Conservation (phyloP, 2,888 invertebrate species). For the Eudemis profundana region DNA sequence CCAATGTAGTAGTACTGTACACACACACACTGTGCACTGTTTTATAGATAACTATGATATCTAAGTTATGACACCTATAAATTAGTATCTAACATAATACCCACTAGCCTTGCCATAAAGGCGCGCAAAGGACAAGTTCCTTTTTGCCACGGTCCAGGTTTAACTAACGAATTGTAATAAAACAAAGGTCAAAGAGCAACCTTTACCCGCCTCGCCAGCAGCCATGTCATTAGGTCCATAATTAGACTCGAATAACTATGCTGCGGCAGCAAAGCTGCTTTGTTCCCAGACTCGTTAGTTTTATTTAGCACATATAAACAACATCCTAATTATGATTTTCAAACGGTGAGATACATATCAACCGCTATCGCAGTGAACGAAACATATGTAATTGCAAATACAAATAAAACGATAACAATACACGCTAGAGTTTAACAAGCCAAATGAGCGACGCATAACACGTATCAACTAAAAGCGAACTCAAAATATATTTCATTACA, state of each 20-base stretch:
- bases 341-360: not conserved
- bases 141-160: conserved; percentile 7
- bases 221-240: conserved; percentile 28
- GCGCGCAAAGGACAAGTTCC: conserved; percentile 1
- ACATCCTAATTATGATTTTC: conserved; percentile 13
- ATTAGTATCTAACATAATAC: too few relatives aligned
- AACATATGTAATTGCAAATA: not conserved
- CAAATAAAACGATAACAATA: not conserved
- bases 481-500: not conserved
- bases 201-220: conserved; percentile 12
- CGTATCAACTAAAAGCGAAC: not conserved
- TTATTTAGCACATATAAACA: conserved; percentile 10
- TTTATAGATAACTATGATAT: too few relatives aligned
- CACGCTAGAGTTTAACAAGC: not conserved
- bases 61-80: too few relatives aligned
- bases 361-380: not conserved
- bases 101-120: not conserved
- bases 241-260: conserved; percentile 31
- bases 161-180: conserved; percentile 20
- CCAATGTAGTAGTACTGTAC: too few relatives aligned
- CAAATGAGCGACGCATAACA: not conserved
- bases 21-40: too few relatives aligned
- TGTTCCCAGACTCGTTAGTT: conserved; percentile 15
- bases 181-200: conserved; percentile 35
- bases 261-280: conserved; percentile 21